Base-by-base conservation (phyloP, 92 coral and sea anemone genomes). In the Muricea muricata region DNA sequence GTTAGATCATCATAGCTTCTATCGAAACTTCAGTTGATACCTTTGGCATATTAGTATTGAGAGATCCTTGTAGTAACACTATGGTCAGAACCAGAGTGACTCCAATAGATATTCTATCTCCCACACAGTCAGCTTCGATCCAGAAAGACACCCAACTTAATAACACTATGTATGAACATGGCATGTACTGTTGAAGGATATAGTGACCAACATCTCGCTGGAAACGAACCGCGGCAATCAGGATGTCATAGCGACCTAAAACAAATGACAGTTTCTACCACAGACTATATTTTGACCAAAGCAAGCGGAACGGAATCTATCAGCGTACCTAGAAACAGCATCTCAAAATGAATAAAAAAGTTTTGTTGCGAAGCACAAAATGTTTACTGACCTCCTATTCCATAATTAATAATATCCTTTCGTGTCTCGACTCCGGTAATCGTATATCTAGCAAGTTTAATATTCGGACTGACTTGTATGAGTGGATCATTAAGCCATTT, bases 131-230 rank as follows among this genome's bases (percentile, higher is more conserved):
- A 58, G 84, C 87, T 67, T 52, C 87, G 25, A 91, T 91, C 94
- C 94, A 91, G 85, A 91, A 91, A 42, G 88, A 88, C 56, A 89
- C 87, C 94, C 93, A 91, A 12, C 91, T 87, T 28, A 91, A 70
- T 12, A 91, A 83, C 10, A 91, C 93, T 28, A 91, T 68, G 13
- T 86, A 89, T 21, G 90, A 75, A 25, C 92, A 84, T 4, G 94
- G 94, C 61, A 87, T 82, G 76, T 78, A 88, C 39, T 89, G 79
- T 42, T 89, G 85, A 60, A 92, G 85, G 55, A 88, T 82, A 78
- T 89, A 92, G 52, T 89, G 90, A 32, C 88, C 94, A 39, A 92
- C 33, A 52, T 92, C 92, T 24, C 94, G 92, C 48, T 83, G 86
- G 79, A 92, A 92, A n/a, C 39, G 48, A 30, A 75, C 32, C 9